Base-by-base conservation (phyloP, 2,888 invertebrate species). In the Synanthedon formicaeformis region DNA sequence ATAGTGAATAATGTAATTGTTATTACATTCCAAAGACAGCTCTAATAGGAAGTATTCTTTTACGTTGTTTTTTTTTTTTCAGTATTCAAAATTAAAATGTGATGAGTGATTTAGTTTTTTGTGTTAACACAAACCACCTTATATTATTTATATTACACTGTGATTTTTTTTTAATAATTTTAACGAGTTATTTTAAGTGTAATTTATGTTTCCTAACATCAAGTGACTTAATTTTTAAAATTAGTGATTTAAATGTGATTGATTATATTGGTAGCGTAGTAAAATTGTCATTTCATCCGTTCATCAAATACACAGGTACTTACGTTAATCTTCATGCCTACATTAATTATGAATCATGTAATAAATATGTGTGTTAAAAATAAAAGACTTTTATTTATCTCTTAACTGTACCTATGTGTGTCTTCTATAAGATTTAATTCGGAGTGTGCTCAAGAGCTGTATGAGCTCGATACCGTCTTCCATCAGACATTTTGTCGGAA, bases 311-410 rank as follows among this genome's bases (percentile, higher is more conserved):
- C 10, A 34, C 10, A 34, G 2, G 3, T 62, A n/a, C n/a, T n/a
- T n/a, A 61, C 40, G 73, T 64, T 40, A 76, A 76, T 55, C 62
- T 55, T 16, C 45, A 52, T 49, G 5, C 10, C 11, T n/a, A 45
- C 14, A 13, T 13, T 13, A 45, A 13, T 13, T 13, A 45, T 45
- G 12, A 45, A 45, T 13, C 14, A 10, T 14, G 0, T 45, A 45
- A 14, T 45, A 45, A 45, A 45, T 12, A 14, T 45, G 14, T 45
- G 45, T 45, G 34, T 34, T 34, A 34, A 34, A 34, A 34, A 8
- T 34, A 2, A n/a, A n/a, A 34, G 6, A 34, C 34, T 34, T 34
- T 34, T 34, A 34, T 34, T 34, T 34, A 2, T 10, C 34, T 34
- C 8, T 27, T 8, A 27, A 4, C 23, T 23, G 23, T n/a, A n/a